A percentile compares a stretch with the other conserved stretches of the same genome.
Conservation (phyloP, 2,113 vertebrate species). For the Oreochromis spilurus region DNA sequence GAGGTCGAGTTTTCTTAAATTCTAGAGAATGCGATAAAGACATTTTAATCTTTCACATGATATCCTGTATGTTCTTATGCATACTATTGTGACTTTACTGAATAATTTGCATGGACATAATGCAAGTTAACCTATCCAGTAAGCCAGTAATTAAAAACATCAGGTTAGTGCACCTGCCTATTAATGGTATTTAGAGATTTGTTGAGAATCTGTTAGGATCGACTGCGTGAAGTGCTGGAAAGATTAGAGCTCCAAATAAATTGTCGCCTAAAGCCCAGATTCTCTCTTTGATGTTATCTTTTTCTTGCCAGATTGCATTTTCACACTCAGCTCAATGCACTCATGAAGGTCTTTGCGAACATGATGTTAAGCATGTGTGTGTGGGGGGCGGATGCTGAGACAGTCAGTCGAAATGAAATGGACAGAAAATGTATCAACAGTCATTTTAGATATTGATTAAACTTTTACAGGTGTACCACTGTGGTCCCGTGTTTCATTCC, state of each 20-base stretch:
- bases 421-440: neutral
- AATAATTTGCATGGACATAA: neutral
- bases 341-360: neutral
- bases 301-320: conserved; percentile 39
- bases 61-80: neutral
- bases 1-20: neutral
- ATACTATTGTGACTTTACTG: neutral
- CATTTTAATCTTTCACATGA: neutral
- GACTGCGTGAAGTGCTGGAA: conserved; percentile 24
- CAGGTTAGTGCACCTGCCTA: neutral
- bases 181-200: neutral
- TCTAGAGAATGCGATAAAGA: neutral
- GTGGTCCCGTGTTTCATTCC: neutral
- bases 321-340: conserved; percentile 1
- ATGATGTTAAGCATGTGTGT: neutral
- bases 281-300: conserved; percentile 43
- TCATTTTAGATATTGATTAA: neutral
- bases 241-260: conserved; percentile 55
- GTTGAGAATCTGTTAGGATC: conserved; percentile 5
- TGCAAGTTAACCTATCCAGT: neutral
- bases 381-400: neutral
- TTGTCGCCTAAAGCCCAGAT: conserved; percentile 41
- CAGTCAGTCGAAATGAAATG: neutral
- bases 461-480: neutral
- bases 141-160: neutral